Percentiles rank a stretch among this genome's conserved stretches.
Conservation (phyloP, 35 echinoderm and acorn worm genomes). For the Nesometra sesokonis region DNA sequence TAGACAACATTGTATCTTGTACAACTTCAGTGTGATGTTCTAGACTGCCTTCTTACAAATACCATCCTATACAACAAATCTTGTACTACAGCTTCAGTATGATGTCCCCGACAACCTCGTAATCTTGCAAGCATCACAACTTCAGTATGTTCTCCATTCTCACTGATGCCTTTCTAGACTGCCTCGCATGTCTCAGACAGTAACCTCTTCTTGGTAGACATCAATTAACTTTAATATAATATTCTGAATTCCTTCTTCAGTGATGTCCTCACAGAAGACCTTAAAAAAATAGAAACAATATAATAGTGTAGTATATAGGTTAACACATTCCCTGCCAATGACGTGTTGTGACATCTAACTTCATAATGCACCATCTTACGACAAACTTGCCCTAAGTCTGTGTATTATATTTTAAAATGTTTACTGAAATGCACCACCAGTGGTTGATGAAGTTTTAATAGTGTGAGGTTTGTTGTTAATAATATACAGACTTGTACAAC, state of each 20-base stretch:
- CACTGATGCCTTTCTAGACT: not conserved
- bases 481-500: too few relatives aligned
- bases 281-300: slow-evolving; percentile 7
- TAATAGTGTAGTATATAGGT: too few relatives aligned
- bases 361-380: not conserved
- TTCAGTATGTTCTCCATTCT: not conserved
- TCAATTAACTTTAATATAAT: slow-evolving; percentile 78
- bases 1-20: too few relatives aligned
- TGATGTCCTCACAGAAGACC: slow-evolving; percentile 84
- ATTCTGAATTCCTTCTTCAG: slow-evolving; percentile 41
- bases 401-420: too few relatives aligned
- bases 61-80: not conserved
- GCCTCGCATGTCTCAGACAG: not conserved
- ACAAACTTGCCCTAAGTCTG: too few relatives aligned
- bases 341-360: not conserved
- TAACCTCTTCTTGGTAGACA: slow-evolving; percentile 70
- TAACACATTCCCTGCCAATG: too few relatives aligned
- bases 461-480: too few relatives aligned
- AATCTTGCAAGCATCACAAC: not conserved
- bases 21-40: too few relatives aligned
- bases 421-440: too few relatives aligned
- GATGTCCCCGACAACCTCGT: not conserved
- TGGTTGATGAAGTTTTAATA: too few relatives aligned
- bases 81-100: not conserved
- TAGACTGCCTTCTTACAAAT: too few relatives aligned